phyloP scores from a whole-genome alignment of 2,888 invertebrate genomes.

The Dynastes tityus region DNA sequence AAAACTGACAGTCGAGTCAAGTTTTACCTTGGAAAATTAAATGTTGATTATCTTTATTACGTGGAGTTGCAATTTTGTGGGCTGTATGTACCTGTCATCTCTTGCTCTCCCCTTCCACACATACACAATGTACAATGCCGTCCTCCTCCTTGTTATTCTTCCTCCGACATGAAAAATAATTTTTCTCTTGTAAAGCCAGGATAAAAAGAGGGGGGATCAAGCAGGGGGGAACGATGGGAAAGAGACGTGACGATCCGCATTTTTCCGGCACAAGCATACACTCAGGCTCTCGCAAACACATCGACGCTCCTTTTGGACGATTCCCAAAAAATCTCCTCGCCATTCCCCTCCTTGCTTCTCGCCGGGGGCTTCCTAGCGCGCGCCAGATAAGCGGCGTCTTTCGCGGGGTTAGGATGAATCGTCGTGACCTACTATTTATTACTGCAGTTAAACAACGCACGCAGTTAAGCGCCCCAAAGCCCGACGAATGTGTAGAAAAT shows the following conservation, averaged over 20 bases:
- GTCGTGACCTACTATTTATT: constrained; percentile 55
- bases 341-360: background rate
- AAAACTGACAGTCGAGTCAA: too few species aligned
- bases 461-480: constrained; percentile 39
- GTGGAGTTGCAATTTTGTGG: too few species aligned
- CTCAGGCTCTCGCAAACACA: too few species aligned
- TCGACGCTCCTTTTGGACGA: constrained; percentile 50
- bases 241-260: too few species aligned
- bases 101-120: constrained; percentile 2
- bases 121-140: background rate
- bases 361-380: background rate
- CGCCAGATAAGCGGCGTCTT: constrained; percentile 50
- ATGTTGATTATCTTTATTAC: too few species aligned
- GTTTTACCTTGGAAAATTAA: too few species aligned
- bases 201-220: background rate
- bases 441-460: constrained; percentile 55
- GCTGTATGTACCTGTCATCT: background rate
- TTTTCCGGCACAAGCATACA: too few species aligned
- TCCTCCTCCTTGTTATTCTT: too few species aligned
- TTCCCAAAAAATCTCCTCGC: constrained; percentile 51
- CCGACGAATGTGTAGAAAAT: constrained; percentile 28
- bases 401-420: constrained; percentile 52
- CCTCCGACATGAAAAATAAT: constrained; percentile 22
- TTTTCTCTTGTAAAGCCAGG: constrained; percentile 7
- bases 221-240: background rate